Evolutionary conservation across 2,888 invertebrate species (phyloP).

Genomic region (Dermolepida albohirtum): DNA sequence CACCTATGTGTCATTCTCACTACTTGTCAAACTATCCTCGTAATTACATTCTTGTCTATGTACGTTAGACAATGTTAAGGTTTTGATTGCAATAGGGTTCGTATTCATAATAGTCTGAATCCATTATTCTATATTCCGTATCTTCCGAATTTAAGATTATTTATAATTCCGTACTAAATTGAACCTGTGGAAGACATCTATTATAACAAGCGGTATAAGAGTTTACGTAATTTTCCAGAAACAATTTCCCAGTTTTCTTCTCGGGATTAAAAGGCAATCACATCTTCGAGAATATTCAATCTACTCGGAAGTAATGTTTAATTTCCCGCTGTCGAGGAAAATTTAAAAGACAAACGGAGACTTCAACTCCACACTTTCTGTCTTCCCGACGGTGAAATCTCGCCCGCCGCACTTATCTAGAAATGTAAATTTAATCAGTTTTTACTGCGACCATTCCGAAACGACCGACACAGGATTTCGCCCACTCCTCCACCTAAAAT

Average conservation of each 20-base stretch:
- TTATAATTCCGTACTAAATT: not conserved
- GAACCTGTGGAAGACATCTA: constrained; percentile 4
- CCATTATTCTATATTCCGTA: too few species aligned
- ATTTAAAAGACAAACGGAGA: constrained; percentile 36
- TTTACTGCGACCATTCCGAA: constrained; percentile 30
- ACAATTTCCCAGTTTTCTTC: constrained; percentile 31
- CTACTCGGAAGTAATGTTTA: constrained; percentile 33
- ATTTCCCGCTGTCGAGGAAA: constrained; percentile 32
- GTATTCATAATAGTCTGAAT: too few species aligned
- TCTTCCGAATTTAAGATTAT: too few species aligned
- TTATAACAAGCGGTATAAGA: constrained; percentile 23
- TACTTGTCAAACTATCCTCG: too few species aligned
- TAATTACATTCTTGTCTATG: too few species aligned
- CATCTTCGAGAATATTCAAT: constrained; percentile 28
- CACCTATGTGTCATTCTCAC: too few species aligned
- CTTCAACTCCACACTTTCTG: constrained; percentile 31
- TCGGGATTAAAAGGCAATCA: constrained; percentile 33
- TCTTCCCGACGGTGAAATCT: constrained; percentile 17
- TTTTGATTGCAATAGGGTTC: too few species aligned
- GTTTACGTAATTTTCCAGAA: constrained; percentile 29
- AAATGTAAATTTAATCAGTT: constrained; percentile 42
- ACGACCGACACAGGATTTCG: constrained; percentile 6
- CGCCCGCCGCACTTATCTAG: constrained; percentile 9
- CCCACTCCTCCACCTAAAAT: constrained; percentile 14
- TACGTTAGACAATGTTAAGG: too few species aligned